Evolutionary conservation across 1,140 invertebrate genomes (phyloP).

Genomic region (Drosophila kanapiae): DNA sequence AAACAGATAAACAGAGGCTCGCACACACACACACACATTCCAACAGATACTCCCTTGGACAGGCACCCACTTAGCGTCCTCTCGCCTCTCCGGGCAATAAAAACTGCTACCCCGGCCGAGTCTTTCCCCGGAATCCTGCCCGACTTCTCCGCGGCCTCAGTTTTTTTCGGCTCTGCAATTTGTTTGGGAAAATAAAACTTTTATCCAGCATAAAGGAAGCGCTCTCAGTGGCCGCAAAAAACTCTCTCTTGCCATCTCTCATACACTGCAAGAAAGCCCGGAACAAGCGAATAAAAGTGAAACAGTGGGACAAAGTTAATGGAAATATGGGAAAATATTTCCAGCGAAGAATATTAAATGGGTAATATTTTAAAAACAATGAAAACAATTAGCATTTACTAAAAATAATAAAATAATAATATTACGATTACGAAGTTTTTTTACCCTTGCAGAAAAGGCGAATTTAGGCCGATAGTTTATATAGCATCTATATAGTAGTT

Average conservation of each 20-base stretch:
- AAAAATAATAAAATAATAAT: no score
- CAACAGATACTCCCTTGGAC: slow-evolving; percentile 17
- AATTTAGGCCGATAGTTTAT: no score
- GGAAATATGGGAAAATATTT: neutral
- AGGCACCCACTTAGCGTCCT: slow-evolving; percentile 56
- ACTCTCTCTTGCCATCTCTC: slow-evolving; percentile 27
- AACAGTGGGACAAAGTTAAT: slow-evolving; percentile 13
- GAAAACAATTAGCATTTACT: neutral
- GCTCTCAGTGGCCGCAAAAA: slow-evolving; percentile 32
- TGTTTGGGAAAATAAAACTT: slow-evolving; percentile 73
- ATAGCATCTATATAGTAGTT: no score
- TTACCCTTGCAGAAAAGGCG: no score
- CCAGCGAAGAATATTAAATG: neutral
- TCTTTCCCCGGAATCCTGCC: slow-evolving; percentile 8
- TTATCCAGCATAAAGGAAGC: slow-evolving; percentile 46
- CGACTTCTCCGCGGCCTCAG: slow-evolving; percentile 44
- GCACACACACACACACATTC: slow-evolving; percentile 24
- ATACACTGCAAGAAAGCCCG: slow-evolving; percentile 59
- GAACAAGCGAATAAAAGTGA: neutral
- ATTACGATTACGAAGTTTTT: no score
- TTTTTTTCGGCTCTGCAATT: slow-evolving; percentile 41
- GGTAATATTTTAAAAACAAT: no score
- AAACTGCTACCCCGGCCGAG: slow-evolving; percentile 16
- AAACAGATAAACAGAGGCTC: slow-evolving; percentile 71
- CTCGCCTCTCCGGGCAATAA: neutral